Conservation (phyloP, 2,888 invertebrate species). For the Anorthoa munda region DNA sequence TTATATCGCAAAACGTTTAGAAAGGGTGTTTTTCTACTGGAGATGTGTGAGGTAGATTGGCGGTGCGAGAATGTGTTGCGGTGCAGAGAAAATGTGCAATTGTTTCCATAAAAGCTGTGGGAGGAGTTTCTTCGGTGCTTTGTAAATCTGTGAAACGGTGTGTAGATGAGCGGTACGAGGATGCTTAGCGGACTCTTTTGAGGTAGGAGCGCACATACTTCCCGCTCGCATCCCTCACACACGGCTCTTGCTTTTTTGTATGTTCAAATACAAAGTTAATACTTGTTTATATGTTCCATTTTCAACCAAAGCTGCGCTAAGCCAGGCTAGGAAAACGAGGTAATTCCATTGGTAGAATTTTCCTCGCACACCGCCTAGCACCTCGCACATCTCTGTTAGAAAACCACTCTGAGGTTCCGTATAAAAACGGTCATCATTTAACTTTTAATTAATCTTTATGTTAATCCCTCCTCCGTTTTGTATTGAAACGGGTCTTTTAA, state of each 20-base stretch:
- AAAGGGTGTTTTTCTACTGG: neutral
- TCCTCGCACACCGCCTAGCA: too few species aligned
- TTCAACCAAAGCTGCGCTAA: neutral
- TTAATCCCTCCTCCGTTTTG: slow-evolving; percentile 45
- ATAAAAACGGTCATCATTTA: slow-evolving; percentile 47
- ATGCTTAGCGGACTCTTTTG: neutral
- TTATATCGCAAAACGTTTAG: slow-evolving; percentile 46
- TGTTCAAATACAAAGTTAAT: neutral
- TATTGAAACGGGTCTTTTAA: slow-evolving; percentile 25
- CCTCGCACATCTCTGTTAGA: neutral
- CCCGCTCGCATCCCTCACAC: neutral
- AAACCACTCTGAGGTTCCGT: neutral
- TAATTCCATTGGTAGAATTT: too few species aligned
- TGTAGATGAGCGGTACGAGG: neutral
- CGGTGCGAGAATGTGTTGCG: neutral
- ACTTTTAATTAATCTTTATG: slow-evolving; percentile 62
- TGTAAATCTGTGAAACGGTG: too few species aligned
- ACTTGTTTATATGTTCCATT: too few species aligned
- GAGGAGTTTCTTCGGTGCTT: too few species aligned
- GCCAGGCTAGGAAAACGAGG: too few species aligned
- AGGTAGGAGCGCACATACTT: neutral
- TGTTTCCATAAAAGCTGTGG: neutral
- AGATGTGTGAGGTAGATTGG: neutral
- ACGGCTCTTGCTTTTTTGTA: neutral
- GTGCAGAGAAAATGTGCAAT: neutral